Evolutionary conservation across 2,113 vertebrate genomes (phyloP).

Genomic region (Pelmatolapia mariae): DNA sequence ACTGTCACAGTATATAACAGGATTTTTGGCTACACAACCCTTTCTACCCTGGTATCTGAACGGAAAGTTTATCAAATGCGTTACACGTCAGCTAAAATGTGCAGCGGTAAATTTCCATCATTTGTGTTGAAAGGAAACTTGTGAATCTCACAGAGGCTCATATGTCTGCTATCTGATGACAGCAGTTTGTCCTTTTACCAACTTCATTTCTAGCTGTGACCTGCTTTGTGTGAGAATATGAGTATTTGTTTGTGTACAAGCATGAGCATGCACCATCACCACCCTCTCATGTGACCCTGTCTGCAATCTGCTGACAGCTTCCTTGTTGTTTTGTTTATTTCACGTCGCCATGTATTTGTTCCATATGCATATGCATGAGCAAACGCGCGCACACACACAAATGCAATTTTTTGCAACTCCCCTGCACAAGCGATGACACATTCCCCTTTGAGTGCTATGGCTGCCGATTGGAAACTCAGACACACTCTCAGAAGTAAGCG

Average conservation of each 20-base stretch:
- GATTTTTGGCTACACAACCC: background rate
- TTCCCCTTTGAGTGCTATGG: conserved; percentile 6
- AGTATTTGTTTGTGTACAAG: background rate
- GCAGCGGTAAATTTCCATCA: background rate
- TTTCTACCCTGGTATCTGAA: background rate
- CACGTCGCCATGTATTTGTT: no score
- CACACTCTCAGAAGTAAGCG: conserved; percentile 34
- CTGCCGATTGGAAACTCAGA: conserved; percentile 36
- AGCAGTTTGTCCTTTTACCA: conserved; percentile 1
- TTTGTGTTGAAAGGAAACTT: conserved; percentile 1
- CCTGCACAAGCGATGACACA: conserved; percentile 7
- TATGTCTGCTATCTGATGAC: background rate
- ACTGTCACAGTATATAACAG: background rate
- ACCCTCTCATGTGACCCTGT: conserved; percentile 30
- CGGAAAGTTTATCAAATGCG: background rate
- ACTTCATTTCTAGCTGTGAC: conserved; percentile 1
- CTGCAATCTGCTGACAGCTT: conserved; percentile 36
- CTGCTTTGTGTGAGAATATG: background rate
- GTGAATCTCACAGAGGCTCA: background rate
- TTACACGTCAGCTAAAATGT: background rate
- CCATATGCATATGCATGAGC: conserved; percentile 32
- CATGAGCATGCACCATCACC: background rate
- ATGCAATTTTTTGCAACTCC: background rate
- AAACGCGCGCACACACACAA: background rate
- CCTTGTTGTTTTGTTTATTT: conserved; percentile 53